These are phyloP conservation scores for Euspilapteryx auroguttella DNA, from an alignment of 2,888 invertebrate species.

Conservation along the genomic window DNA sequence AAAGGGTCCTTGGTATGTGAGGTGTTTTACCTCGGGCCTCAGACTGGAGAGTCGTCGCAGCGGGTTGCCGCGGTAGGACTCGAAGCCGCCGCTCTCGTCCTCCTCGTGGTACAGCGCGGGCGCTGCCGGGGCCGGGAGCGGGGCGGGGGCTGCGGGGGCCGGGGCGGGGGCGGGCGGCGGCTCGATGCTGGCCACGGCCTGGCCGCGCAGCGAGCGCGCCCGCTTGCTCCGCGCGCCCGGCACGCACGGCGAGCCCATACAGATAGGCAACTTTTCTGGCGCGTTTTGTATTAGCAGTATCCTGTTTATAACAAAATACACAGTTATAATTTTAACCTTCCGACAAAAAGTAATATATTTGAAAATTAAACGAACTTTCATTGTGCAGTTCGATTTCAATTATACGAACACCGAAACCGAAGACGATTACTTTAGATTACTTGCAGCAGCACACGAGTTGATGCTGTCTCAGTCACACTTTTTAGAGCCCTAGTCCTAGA, in stretches of 20 bases:
- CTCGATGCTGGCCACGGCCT: constrained; percentile 35
- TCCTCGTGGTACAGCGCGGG: constrained; percentile 39
- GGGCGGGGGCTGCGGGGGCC: constrained; percentile 57
- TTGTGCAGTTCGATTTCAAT: no score
- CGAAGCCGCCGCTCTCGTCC: constrained; percentile 56
- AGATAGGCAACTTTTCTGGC: constrained; percentile 74
- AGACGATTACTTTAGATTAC: no score
- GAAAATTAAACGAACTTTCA: no score
- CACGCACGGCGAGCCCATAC: constrained; percentile 70
- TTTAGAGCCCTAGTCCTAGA: no score
- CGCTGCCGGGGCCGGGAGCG: constrained; percentile 31
- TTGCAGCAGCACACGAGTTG: no score
- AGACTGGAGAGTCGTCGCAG: constrained; percentile 14
- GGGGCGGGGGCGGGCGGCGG: constrained; percentile 39
- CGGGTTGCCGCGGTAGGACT: constrained; percentile 43
- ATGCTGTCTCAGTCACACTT: no score
- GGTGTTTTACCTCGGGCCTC: constrained; percentile 12
- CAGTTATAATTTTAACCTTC: no score
- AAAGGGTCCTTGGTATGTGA: no score
- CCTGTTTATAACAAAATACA: no score
- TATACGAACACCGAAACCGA: no score
- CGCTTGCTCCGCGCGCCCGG: constrained; percentile 19
- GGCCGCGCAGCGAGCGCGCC: constrained; percentile 29
- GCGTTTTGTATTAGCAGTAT: constrained; percentile 93
- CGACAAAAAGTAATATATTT: no score